A percentile compares a stretch with the other conserved stretches of the same genome.
Evolutionary conservation across 2,888 invertebrate genomes (phyloP).

Genomic region (Balanococcus diminutus): DNA sequence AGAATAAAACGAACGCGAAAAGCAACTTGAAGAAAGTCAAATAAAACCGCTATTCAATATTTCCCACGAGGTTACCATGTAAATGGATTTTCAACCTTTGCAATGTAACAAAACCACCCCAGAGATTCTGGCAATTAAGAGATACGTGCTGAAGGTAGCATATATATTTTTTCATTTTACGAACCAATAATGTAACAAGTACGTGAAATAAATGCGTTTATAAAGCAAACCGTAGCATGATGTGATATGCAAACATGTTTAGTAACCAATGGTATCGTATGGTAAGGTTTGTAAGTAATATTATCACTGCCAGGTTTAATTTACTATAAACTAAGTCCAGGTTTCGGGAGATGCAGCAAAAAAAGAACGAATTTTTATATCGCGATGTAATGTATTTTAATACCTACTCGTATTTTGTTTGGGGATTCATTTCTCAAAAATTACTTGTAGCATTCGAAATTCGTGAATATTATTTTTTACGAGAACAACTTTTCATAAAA

Average conservation of each 20-base stretch:
- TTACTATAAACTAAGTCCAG: not conserved
- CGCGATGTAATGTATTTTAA: no score
- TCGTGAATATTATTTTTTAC: no score
- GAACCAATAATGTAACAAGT: not conserved
- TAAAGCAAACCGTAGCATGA: not conserved
- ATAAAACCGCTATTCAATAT: slow-evolving; percentile 31
- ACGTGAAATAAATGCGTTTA: not conserved
- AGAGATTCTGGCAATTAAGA: slow-evolving; percentile 31
- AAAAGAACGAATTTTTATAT: no score
- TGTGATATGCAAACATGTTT: not conserved
- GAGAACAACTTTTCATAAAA: no score
- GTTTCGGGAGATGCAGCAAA: no score
- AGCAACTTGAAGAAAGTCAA: slow-evolving; percentile 25
- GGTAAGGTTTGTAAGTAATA: not conserved
- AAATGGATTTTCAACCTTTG: slow-evolving; percentile 34
- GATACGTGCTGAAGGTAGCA: not conserved
- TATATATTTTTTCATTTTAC: not conserved
- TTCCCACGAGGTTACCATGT: slow-evolving; percentile 29
- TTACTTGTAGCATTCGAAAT: no score
- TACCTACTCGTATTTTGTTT: no score
- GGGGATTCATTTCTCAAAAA: no score
- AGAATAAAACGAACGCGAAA: slow-evolving; percentile 14
- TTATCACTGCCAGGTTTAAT: not conserved
- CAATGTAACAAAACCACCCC: slow-evolving; percentile 9
- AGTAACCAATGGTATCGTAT: not conserved